Conservation (phyloP, 2,888 invertebrate genomes). For the Balanococcus diminutus region DNA sequence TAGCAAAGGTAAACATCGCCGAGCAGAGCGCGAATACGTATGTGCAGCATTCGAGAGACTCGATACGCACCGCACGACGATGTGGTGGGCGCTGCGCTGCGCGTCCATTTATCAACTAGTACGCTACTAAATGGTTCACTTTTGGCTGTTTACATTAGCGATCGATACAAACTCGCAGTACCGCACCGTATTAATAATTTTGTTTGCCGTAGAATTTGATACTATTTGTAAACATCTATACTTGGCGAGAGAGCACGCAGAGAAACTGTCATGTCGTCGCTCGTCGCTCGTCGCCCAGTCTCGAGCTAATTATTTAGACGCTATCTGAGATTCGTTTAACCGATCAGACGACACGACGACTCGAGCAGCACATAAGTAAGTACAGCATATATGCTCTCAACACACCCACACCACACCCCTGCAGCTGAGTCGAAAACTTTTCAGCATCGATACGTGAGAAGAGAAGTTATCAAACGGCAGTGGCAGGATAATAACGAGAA, state of each 20-base stretch:
- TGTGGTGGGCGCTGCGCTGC: neutral
- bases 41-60: neutral
- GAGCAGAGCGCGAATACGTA: too few species aligned
- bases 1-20: too few species aligned
- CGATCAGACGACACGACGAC: neutral
- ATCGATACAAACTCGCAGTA: neutral
- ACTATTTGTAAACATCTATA: slow-evolving; percentile 6
- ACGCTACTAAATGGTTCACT: slow-evolving; percentile 6
- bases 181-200: slow-evolving; percentile 1
- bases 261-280: neutral
- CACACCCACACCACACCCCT: neutral
- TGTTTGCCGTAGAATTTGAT: slow-evolving; percentile 7
- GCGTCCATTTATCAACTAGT: neutral
- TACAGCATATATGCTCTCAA: neutral
- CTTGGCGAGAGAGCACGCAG: neutral
- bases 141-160: slow-evolving; percentile 10
- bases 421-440: neutral
- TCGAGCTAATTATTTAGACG: neutral
- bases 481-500: neutral
- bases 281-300: neutral
- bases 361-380: neutral
- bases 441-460: neutral
- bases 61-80: neutral
- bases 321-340: neutral
- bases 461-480: neutral